Evolutionary conservation across 37 sponge, comb jelly and placozoan species (phyloP).

Genomic region (Cliona cf. orientalis): DNA sequence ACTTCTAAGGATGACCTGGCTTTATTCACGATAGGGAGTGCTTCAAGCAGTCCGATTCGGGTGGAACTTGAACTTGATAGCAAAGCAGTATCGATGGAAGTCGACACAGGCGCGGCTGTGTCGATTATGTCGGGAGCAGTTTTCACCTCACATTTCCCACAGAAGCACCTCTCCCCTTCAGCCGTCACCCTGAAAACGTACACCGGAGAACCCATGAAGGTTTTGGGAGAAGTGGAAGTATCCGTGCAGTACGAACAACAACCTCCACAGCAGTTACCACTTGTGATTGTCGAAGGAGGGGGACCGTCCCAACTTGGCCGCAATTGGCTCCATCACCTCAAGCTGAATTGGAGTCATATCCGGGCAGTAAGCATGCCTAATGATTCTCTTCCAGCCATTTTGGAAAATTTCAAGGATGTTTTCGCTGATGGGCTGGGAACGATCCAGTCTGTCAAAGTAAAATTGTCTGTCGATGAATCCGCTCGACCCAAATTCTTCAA

Average conservation of each 20-base stretch:
- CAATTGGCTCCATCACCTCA: slow-evolving; percentile 33
- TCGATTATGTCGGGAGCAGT: slow-evolving; percentile 3
- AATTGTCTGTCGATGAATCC: background rate
- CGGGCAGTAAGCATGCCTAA: background rate
- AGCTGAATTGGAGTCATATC: slow-evolving; percentile 28
- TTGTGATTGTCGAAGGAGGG: slow-evolving; percentile 5
- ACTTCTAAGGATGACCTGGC: slow-evolving; percentile 10
- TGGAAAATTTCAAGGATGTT: slow-evolving; percentile 10
- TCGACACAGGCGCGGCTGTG: slow-evolving; percentile 42
- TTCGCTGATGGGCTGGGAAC: slow-evolving; percentile 22
- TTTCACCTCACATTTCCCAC: slow-evolving; percentile 5
- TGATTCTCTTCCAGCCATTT: background rate
- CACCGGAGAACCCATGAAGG: slow-evolving; percentile 13
- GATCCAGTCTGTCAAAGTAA: slow-evolving; percentile 13
- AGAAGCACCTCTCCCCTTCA: too few relatives aligned
- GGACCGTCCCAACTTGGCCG: slow-evolving; percentile 28
- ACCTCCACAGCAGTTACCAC: background rate
- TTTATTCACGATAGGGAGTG: background rate
- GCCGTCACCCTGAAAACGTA: slow-evolving; percentile 11
- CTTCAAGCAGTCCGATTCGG: background rate
- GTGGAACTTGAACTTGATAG: background rate
- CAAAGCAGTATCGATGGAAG: slow-evolving; percentile 9
- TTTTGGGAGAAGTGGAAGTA: background rate
- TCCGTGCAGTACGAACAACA: slow-evolving; percentile 1
- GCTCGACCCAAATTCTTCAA: slow-evolving; percentile 20